A percentile compares a stretch with the other conserved stretches of the same genome.
Conservation (phyloP, 2,113 vertebrate genomes). For the Oreotrochilus melanogaster region DNA sequence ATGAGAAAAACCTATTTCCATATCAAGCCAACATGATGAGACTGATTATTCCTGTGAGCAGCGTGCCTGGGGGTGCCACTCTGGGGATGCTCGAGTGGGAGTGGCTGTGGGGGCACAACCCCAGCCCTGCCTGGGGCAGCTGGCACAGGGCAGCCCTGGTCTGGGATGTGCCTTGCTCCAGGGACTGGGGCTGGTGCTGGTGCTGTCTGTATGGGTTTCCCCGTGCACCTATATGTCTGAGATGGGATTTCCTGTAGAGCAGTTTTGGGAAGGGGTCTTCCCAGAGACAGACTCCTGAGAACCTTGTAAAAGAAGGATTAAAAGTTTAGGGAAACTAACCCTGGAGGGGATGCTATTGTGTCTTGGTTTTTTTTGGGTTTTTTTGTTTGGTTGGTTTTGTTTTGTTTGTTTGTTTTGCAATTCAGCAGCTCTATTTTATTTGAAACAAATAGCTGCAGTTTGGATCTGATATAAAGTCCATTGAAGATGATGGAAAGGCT, state of each 20-base stretch:
- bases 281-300: neutral
- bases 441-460: neutral
- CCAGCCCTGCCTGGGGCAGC: neutral
- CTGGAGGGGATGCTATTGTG: neutral
- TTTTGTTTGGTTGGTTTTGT: too few species aligned
- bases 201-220: neutral
- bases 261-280: neutral
- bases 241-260: fast-evolving
- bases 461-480: neutral
- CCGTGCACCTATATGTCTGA: fast-evolving
- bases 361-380: too few species aligned
- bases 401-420: neutral
- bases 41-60: neutral
- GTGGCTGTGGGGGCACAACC: neutral
- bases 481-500: neutral
- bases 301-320: neutral
- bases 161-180: fast-evolving
- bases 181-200: fast-evolving
- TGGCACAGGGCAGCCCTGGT: neutral
- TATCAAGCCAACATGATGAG: neutral
- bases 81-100: neutral
- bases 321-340: neutral
- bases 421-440: neutral
- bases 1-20: neutral
- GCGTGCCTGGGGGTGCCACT: fast-evolving